phyloP scores from a whole-genome alignment of 2,888 invertebrate species.

The Coelinius sp. region DNA sequence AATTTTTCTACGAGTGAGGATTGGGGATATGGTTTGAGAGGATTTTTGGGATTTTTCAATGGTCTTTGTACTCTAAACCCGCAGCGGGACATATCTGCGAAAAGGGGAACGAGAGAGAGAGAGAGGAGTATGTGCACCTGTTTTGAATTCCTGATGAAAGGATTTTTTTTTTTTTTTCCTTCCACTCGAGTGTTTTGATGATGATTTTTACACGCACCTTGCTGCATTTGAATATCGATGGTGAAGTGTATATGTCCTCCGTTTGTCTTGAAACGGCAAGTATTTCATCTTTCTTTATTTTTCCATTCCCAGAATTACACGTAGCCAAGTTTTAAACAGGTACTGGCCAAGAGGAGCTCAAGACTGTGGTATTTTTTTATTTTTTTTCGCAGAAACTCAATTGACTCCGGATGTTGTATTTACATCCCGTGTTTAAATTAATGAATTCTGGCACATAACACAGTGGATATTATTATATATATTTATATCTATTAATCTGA shows the following conservation, averaged over 20 bases:
- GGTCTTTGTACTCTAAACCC: background rate
- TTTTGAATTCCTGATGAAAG: conserved; percentile 31
- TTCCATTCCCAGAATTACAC: conserved; percentile 27
- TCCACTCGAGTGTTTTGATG: conserved; percentile 4
- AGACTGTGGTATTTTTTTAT: background rate
- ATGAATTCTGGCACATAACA: background rate
- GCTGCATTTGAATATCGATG: background rate
- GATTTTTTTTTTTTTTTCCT: conserved; percentile 15
- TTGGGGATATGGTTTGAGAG: background rate
- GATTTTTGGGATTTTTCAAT: background rate
- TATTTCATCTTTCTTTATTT: conserved; percentile 1
- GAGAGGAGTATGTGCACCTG: conserved; percentile 10
- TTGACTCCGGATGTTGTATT: background rate
- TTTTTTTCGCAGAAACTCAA: conserved; percentile 7
- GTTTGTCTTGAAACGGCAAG: background rate
- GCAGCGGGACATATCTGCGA: background rate
- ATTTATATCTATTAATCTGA: too few species aligned
- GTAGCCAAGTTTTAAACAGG: conserved; percentile 14
- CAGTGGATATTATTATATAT: too few species aligned
- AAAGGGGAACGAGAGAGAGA: conserved; percentile 5
- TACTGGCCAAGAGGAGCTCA: background rate
- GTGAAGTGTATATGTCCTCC: background rate
- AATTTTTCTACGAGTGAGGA: too few species aligned
- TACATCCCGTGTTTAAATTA: background rate
- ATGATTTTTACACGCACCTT: conserved; percentile 12